A percentile compares a stretch with the other conserved stretches of the same genome.
Conservation (phyloP, 2,797 vertebrate genomes). For the Apogon talboti region DNA sequence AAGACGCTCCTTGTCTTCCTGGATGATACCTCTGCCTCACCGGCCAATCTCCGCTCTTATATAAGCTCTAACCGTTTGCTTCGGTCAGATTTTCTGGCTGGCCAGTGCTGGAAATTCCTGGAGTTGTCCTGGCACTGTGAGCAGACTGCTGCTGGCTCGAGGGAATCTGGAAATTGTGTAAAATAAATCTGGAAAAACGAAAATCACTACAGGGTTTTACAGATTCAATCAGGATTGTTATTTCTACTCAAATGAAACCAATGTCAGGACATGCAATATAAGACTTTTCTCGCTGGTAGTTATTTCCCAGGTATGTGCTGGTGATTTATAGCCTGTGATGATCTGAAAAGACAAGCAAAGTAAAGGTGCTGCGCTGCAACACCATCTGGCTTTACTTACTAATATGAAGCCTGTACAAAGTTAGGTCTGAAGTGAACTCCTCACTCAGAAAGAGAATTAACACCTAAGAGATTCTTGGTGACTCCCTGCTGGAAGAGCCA, state of each 20-base stretch:
- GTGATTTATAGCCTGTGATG: constrained; percentile 11
- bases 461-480: too few relatives aligned
- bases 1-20: constrained; percentile 49
- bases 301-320: background rate
- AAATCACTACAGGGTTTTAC: constrained; percentile 20
- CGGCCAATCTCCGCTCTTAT: constrained; percentile 43
- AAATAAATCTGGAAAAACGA: constrained; percentile 31
- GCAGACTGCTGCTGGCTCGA: constrained; percentile 31
- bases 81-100: constrained; percentile 48
- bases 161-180: constrained; percentile 52
- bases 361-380: constrained; percentile 16
- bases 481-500: too few relatives aligned
- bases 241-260: constrained; percentile 18
- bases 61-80: constrained; percentile 16
- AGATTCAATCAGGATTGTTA: constrained; percentile 22
- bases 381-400: background rate
- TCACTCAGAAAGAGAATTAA: background rate
- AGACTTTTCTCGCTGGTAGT: background rate
- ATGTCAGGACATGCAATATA: background rate
- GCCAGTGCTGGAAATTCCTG: constrained; percentile 57
- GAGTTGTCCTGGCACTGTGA: constrained; percentile 54
- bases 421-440: background rate
- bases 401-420: background rate
- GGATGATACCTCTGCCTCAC: constrained; percentile 21
- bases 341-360: background rate